Base-by-base conservation (phyloP, 1,140 invertebrate species). In the Papilio polyxenes region DNA sequence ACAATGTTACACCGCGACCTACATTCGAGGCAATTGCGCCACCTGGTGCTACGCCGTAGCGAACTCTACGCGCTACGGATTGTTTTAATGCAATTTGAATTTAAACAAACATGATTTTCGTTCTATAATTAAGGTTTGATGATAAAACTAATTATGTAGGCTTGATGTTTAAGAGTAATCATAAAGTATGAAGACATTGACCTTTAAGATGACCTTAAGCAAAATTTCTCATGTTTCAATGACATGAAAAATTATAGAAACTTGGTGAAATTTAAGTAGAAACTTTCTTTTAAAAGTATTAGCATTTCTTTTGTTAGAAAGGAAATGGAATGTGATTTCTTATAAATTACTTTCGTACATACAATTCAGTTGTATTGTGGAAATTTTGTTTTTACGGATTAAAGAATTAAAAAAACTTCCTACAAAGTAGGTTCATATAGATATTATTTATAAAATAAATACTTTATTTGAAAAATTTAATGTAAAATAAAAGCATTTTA, bases 31-130 rank as follows among this genome's bases (percentile, higher is more conserved):
- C 49, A 77, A 77, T 77, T 77, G 75, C 48, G 75, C 75, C 44
- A 77, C 75, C 75, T 77, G 75, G 49, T 9, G 75, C 23, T 77
- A 77, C 75, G 75, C n/a, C 75, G 75, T 77, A 77, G 75, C 75
- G 49, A 20, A 23, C 49, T 20, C 75, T 77, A 77, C 75, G 75
- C 23, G 75, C 49, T 77, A 77, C 75, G 49, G 11, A 37, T 15
- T 10, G 8, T 75, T 20, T 51, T 77, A 23, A 76, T 77, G 2
- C 9, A 49, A 77, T 10, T 44, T 56, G 53, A 7, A 40, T 72
- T 15, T 37, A 10, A 20, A 7, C 15, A 2, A 49, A 20, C 13
- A 49, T 20, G 40, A 72, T 72, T 72, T 31, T 5, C 13, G 11
- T 65, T 31, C 20, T 53, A 23, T 0, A 65, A 31, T 20, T 20